phyloP scores from a whole-genome alignment of 2,797 vertebrate genomes.

The Phataginus tetradactyla region DNA sequence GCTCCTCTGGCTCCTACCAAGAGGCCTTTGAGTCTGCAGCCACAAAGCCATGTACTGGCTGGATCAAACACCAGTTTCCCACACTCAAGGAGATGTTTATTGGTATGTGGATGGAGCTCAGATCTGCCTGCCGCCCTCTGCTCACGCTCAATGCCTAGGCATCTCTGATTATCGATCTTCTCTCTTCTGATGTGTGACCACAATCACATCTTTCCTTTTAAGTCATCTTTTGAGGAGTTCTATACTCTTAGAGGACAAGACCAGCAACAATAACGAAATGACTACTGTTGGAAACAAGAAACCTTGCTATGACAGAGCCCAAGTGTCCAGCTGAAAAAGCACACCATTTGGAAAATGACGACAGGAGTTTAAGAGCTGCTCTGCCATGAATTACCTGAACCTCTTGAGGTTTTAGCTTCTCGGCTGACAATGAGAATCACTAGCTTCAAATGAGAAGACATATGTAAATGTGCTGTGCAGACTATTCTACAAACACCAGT shows the following conservation, averaged over 20 bases:
- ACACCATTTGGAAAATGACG: neutral
- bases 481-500: neutral
- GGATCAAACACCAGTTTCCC: neutral
- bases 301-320: neutral
- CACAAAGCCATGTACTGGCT: neutral
- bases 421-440: neutral
- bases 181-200: neutral
- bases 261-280: neutral
- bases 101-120: neutral
- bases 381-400: neutral
- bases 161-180: neutral
- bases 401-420: neutral
- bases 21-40: neutral
- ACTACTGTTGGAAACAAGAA: neutral
- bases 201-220: neutral
- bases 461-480: neutral
- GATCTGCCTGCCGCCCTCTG: neutral
- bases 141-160: too few relatives aligned
- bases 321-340: neutral
- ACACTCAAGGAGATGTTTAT: neutral
- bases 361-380: neutral
- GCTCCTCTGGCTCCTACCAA: neutral
- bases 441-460: neutral
- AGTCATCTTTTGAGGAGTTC: neutral
- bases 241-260: neutral